Conservation (phyloP, 2,113 vertebrate species). For the Charadrius vociferus region DNA sequence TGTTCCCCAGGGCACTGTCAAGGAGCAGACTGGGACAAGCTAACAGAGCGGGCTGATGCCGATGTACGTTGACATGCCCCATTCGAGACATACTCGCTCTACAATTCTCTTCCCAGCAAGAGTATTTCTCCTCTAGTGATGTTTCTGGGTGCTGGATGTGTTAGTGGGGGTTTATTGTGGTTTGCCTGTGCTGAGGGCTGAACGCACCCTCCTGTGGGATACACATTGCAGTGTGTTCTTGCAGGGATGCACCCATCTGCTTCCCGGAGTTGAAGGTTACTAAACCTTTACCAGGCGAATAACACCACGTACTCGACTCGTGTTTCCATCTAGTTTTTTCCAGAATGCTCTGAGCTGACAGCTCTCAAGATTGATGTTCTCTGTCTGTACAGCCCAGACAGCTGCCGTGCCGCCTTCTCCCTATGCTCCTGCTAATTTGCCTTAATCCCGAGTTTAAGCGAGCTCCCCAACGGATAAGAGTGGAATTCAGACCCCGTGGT, state of each 20-base stretch:
- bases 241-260: background rate
- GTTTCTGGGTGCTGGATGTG: background rate
- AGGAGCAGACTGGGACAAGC: rapidly evolving
- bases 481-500: background rate
- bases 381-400: background rate
- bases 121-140: background rate
- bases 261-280: rapidly evolving
- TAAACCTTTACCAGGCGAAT: background rate
- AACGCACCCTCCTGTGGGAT: background rate
- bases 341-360: background rate
- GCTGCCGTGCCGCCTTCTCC: background rate
- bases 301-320: background rate
- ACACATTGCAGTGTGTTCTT: background rate
- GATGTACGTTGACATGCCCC: background rate
- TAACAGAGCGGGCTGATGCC: background rate
- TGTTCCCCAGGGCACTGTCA: background rate
- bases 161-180: background rate
- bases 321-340: background rate
- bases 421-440: background rate
- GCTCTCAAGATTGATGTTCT: background rate
- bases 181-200: background rate
- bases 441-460: background rate
- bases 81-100: background rate
- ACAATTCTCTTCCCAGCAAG: background rate
- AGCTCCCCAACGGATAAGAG: background rate